phyloP scores from a whole-genome alignment of 2,797 vertebrate species.

The Hephaestus fuliginosus region DNA sequence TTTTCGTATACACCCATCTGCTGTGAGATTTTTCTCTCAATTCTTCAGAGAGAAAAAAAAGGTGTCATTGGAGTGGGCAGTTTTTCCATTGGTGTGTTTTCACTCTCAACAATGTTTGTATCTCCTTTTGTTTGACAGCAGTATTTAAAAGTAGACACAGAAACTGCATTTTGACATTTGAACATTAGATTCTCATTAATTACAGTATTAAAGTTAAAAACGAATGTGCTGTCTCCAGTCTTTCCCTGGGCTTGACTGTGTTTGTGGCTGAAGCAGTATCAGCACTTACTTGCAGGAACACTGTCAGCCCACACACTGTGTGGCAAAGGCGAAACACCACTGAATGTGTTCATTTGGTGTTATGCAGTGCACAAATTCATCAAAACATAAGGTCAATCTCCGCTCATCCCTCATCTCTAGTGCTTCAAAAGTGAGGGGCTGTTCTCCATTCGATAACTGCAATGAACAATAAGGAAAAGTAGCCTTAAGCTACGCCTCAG shows the following conservation, averaged over 20 bases:
- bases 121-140: neutral
- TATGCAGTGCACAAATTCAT: neutral
- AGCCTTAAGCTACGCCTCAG: neutral
- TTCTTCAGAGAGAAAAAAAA: slow-evolving; percentile 4
- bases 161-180: neutral
- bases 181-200: neutral
- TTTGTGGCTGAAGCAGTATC: slow-evolving; percentile 1
- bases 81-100: neutral
- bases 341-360: neutral
- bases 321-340: slow-evolving; percentile 15
- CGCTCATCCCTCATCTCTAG: neutral
- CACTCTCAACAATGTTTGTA: neutral
- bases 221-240: neutral
- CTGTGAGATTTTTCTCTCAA: slow-evolving; percentile 30
- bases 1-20: slow-evolving; percentile 37
- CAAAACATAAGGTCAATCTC: neutral
- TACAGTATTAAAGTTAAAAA: neutral
- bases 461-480: neutral
- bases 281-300: slow-evolving; percentile 27
- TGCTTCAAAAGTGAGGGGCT: neutral
- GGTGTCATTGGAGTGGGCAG: slow-evolving; percentile 7
- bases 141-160: neutral
- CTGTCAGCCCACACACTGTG: slow-evolving; percentile 33
- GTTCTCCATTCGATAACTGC: neutral
- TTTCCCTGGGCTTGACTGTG: neutral